phyloP scores from a whole-genome alignment of 2,797 vertebrate genomes.

The Alfaro cultratus region DNA sequence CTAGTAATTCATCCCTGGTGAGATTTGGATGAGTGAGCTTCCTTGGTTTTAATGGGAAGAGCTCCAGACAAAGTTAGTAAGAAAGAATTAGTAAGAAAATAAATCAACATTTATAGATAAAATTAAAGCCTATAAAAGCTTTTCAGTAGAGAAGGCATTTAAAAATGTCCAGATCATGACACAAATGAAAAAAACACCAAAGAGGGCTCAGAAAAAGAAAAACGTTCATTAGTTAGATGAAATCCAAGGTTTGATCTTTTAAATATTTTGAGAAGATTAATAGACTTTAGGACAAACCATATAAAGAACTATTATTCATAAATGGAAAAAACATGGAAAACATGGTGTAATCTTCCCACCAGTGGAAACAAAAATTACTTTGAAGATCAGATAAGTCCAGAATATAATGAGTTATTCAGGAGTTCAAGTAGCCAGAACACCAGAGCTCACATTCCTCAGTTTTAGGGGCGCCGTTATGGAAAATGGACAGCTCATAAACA shows the following conservation, averaged over 20 bases:
- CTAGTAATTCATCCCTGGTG: not conserved
- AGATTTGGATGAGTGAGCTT: not conserved
- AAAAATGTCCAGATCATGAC: not conserved
- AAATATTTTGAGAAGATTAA: not conserved
- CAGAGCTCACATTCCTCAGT: no score
- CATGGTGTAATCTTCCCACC: not conserved
- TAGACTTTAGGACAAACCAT: not conserved
- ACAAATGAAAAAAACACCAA: not conserved
- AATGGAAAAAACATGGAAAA: not conserved
- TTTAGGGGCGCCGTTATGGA: no score
- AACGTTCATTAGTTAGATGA: not conserved
- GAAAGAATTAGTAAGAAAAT: not conserved
- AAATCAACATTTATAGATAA: not conserved
- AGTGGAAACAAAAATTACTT: not conserved
- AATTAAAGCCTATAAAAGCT: not conserved
- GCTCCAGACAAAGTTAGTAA: not conserved
- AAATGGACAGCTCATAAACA: not conserved
- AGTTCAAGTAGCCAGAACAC: not conserved
- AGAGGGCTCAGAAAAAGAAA: not conserved
- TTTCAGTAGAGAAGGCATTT: not conserved
- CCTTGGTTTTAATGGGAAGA: not conserved
- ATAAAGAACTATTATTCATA: not conserved
- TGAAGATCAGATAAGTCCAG: not conserved
- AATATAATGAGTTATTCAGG: not conserved
- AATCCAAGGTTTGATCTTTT: not conserved